Evolutionary conservation across 2,888 invertebrate genomes (phyloP).

Genomic region (Dolichomitus sp.): DNA sequence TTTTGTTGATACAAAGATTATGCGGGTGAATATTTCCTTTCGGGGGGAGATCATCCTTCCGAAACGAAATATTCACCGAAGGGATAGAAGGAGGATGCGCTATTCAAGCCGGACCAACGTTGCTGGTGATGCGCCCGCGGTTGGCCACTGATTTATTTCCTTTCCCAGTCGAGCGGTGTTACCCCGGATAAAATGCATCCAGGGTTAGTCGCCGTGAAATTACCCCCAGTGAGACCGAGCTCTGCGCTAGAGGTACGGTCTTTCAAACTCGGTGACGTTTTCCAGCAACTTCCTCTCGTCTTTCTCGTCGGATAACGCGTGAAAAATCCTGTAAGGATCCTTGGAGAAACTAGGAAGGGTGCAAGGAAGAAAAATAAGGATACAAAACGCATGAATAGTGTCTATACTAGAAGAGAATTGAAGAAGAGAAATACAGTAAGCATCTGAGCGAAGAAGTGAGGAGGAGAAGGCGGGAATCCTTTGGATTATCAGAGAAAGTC

Average conservation of each 20-base stretch:
- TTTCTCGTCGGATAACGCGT: constrained; percentile 54
- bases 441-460: constrained; percentile 40
- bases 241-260: constrained; percentile 19
- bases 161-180: constrained; percentile 67
- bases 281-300: constrained; percentile 18
- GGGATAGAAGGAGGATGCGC: constrained; percentile 1
- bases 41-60: no score
- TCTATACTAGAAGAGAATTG: constrained; percentile 24
- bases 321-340: constrained; percentile 65
- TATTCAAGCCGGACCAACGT: constrained; percentile 19
- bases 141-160: constrained; percentile 70
- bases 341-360: constrained; percentile 50
- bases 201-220: constrained; percentile 80
- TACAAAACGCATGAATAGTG: constrained; percentile 28
- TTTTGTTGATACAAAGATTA: constrained; percentile 30
- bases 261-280: constrained; percentile 44
- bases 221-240: constrained; percentile 71
- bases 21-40: constrained; percentile 26
- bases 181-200: constrained; percentile 76
- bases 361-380: constrained; percentile 28
- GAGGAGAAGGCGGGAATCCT: constrained; percentile 54
- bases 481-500: constrained; percentile 78
- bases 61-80: constrained; percentile 43
- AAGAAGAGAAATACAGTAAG: constrained; percentile 29
- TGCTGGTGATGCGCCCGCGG: constrained; percentile 31